These are phyloP conservation scores for Spodoptera litura DNA, from an alignment of 1,140 invertebrate genomes.

Conservation along the genomic window DNA sequence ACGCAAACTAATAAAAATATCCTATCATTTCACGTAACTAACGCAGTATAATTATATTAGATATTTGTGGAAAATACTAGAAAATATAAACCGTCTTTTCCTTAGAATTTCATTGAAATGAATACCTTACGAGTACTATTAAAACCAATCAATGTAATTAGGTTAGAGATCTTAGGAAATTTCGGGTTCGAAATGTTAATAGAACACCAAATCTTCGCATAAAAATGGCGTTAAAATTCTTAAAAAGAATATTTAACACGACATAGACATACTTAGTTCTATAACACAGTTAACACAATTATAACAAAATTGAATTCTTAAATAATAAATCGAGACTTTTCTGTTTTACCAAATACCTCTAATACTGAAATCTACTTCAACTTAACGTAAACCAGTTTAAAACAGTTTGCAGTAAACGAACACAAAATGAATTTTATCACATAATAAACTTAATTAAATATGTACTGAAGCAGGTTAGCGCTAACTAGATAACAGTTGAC, in stretches of 20 bases:
- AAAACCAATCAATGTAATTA: background rate
- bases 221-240: no score
- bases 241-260: background rate
- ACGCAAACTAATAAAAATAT: slow-evolving; percentile 70
- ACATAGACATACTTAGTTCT: background rate
- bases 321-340: no score
- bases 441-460: slow-evolving; percentile 28
- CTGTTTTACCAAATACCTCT: no score
- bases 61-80: background rate
- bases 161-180: background rate
- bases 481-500: slow-evolving; percentile 26
- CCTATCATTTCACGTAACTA: slow-evolving; percentile 48
- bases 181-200: no score
- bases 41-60: slow-evolving; percentile 11
- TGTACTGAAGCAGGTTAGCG: slow-evolving; percentile 11
- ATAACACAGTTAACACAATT: no score
- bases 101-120: no score
- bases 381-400: background rate
- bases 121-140: background rate
- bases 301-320: no score
- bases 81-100: background rate
- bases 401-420: background rate
- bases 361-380: background rate
- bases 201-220: no score
- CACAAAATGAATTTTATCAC: slow-evolving; percentile 4